These are phyloP conservation scores for Apodemia zela DNA, from an alignment of 2,888 invertebrate genomes.

Conservation along the genomic window DNA sequence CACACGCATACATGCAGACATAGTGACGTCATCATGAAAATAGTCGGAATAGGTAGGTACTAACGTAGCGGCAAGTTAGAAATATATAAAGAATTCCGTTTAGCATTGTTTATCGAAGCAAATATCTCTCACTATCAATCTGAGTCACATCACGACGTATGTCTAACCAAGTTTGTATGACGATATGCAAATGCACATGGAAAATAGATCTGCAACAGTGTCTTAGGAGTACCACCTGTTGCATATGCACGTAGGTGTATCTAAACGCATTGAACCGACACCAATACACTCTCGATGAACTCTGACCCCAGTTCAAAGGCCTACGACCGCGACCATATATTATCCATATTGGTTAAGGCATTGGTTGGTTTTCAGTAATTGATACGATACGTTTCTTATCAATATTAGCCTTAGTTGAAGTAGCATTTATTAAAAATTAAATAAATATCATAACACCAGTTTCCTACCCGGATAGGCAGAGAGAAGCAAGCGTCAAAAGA, in stretches of 20 bases:
- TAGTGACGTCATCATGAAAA: too few relatives aligned
- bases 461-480: too few relatives aligned
- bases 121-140: too few relatives aligned
- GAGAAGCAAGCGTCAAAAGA: too few relatives aligned
- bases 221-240: conserved; percentile 10
- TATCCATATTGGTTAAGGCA: background rate
- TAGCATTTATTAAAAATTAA: too few relatives aligned
- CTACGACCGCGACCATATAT: conserved; percentile 4
- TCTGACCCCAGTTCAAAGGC: conserved; percentile 4
- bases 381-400: background rate
- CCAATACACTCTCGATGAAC: conserved; percentile 15
- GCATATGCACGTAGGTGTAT: background rate
- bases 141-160: too few relatives aligned
- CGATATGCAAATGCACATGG: background rate
- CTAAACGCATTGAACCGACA: conserved; percentile 5
- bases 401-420: background rate
- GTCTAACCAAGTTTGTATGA: background rate
- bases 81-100: too few relatives aligned
- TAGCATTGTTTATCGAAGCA: too few relatives aligned
- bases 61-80: too few relatives aligned
- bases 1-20: too few relatives aligned
- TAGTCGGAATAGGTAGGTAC: too few relatives aligned
- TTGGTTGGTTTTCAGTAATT: background rate
- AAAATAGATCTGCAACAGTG: conserved; percentile 10
- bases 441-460: too few relatives aligned